A percentile compares a stretch with the other conserved stretches of the same genome.
phyloP scores from a whole-genome alignment of 2,113 vertebrate genomes.

The Etheostoma spectabile region DNA sequence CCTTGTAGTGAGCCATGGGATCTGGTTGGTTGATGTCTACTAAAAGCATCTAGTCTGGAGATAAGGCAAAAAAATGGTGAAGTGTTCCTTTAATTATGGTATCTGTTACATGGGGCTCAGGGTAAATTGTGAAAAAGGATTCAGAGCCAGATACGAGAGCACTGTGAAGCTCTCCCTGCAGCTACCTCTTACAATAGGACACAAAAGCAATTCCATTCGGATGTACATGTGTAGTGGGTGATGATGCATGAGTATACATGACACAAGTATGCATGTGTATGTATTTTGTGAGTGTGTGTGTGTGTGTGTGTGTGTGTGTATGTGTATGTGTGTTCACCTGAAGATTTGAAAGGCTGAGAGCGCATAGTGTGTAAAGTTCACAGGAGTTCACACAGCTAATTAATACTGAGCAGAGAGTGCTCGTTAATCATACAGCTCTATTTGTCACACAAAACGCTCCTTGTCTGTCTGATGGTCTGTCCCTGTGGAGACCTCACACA shows the following conservation, averaged over 20 bases:
- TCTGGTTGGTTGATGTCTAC: constrained; percentile 35
- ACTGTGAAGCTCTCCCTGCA: constrained; percentile 13
- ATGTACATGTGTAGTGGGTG: constrained; percentile 36
- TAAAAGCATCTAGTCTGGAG: constrained; percentile 70
- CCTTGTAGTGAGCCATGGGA: constrained; percentile 33
- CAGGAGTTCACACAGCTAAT: constrained; percentile 84
- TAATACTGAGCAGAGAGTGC: constrained; percentile 77
- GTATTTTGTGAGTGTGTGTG: constrained; percentile 38
- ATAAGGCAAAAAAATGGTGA: constrained; percentile 70
- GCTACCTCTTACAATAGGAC: constrained; percentile 29
- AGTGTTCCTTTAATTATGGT: constrained; percentile 70
- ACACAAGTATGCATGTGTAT: constrained; percentile 64
- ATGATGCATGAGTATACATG: constrained; percentile 62
- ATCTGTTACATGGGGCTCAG: constrained; percentile 67
- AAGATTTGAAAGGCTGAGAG: constrained; percentile 72
- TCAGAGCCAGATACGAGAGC: constrained; percentile 28
- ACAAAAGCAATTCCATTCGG: constrained; percentile 45
- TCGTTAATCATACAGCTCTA: constrained; percentile 81
- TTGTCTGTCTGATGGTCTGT: constrained; percentile 67
- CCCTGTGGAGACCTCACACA: constrained; percentile 52
- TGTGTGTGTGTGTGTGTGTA: constrained; percentile 15
- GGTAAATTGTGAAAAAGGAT: constrained; percentile 53
- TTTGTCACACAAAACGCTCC: constrained; percentile 76
- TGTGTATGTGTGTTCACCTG: constrained; percentile 52
- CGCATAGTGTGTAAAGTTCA: constrained; percentile 79